Base-by-base conservation (phyloP, 2,888 invertebrate species). In the Campopleginae sp. region DNA sequence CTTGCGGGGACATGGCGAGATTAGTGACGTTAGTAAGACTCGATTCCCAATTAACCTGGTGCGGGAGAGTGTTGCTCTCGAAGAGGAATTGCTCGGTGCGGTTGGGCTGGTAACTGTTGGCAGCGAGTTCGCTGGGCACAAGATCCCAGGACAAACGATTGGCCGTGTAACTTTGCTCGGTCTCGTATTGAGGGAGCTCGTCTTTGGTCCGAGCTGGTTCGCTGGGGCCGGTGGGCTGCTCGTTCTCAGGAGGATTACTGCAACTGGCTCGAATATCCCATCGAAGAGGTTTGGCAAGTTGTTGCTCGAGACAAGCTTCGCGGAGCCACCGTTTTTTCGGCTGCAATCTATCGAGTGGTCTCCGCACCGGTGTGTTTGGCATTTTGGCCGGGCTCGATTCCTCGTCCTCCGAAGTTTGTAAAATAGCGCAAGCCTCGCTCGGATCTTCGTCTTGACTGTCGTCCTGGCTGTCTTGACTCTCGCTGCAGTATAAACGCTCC, bases 301-400 rank as follows among this genome's bases (percentile, higher is more conserved):
- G 94, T 76, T 94, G 94, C 33, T 95, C 94, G 51, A 94, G 89
- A 68, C 94, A 94, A 3, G 95, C 95, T 91, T 95, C 95, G 1
- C 95, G 93, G 17, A 96, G 90, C 95, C 95, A 96, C 31, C 95
- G 94, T 89, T 95, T 95, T 90, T 96, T 96, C 23, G 95, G 95
- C 87, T 95, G 94, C 71, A 93, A 85, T 90, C 93, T 89, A 61
- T 93, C 93, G 7, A 93, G 86, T 0, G 93, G 91, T 89, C 92
- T 89, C 71, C 93, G 89, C 3, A 92, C 81, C 0, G 93, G 92
- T 8, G 93, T 91, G 0, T 88, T 90, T 2, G 92, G 90, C 54
- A 93, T 86, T 85, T 93, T 93, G 0, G 87, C 81, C 2, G 88
- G 86, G 5, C 88, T 82, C 48, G 82, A 72, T 61, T 94, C 93